These are phyloP conservation scores for Riptortus pedestris DNA, from an alignment of 1,140 invertebrate species.

Conservation along the genomic window DNA sequence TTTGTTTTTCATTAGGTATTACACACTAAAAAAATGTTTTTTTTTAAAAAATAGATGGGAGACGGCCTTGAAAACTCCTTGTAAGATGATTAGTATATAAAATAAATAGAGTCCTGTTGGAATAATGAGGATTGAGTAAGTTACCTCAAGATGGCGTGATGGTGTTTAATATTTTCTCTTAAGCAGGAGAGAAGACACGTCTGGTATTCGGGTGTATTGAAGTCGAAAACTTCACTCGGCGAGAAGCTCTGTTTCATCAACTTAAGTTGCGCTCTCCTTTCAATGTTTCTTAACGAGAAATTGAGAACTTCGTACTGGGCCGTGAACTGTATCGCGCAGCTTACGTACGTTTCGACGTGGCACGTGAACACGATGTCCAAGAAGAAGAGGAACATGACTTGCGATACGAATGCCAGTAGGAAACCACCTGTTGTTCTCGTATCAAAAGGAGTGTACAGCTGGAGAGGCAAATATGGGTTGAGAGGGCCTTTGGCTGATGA, in stretches of 20 bases:
- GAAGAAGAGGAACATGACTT: not conserved
- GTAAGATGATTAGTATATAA: too few relatives aligned
- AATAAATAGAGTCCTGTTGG: too few relatives aligned
- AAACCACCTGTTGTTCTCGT: not conserved
- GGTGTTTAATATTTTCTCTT: not conserved
- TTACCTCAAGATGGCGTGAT: not conserved
- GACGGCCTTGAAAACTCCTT: too few relatives aligned
- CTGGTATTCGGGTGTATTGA: not conserved
- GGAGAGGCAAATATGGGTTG: not conserved
- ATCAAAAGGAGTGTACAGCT: not conserved
- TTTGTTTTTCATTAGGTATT: too few relatives aligned
- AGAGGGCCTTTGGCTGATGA: too few relatives aligned
- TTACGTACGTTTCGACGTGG: not conserved
- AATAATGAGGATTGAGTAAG: too few relatives aligned
- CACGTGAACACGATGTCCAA: not conserved
- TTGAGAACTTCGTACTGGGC: not conserved
- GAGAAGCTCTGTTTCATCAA: not conserved
- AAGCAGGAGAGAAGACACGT: not conserved
- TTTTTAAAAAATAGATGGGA: too few relatives aligned
- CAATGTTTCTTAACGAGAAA: not conserved
- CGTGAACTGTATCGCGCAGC: not conserved
- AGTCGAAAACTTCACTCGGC: not conserved
- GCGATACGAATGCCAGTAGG: not conserved
- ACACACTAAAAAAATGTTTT: too few relatives aligned
- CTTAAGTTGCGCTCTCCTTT: not conserved